A percentile compares a stretch with the other conserved stretches of the same genome.
These are phyloP conservation scores for Pachycephus smyrnensis DNA, from an alignment of 2,888 invertebrate genomes.

Conservation along the genomic window DNA sequence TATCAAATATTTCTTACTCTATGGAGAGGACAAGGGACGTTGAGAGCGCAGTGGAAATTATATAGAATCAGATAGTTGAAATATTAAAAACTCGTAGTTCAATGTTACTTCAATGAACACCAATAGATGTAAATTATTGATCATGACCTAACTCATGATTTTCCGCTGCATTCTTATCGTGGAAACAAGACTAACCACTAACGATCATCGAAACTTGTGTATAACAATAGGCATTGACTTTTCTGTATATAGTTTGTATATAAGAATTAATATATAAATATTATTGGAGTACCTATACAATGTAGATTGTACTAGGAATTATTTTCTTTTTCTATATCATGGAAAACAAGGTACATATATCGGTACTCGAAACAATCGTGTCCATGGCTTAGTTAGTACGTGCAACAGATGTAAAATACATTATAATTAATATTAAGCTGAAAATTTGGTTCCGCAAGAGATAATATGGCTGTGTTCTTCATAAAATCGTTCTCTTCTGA, in stretches of 20 bases:
- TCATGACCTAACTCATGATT: not conserved
- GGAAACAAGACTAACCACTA: slow-evolving; percentile 1
- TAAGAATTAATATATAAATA: slow-evolving; percentile 33
- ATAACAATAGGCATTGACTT: slow-evolving; percentile 32
- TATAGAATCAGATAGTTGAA: not conserved
- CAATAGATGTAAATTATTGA: not conserved
- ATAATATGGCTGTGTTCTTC: not conserved
- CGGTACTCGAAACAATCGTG: not conserved
- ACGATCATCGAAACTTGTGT: slow-evolving; percentile 30
- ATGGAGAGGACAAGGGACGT: slow-evolving; percentile 4
- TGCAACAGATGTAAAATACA: not conserved
- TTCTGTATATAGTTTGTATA: slow-evolving; percentile 50
- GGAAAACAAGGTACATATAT: slow-evolving; percentile 24
- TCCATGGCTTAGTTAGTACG: not conserved
- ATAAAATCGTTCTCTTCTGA: not conserved
- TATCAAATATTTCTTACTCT: slow-evolving; percentile 2
- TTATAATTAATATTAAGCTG: not conserved
- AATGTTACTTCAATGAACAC: not conserved
- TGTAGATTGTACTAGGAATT: slow-evolving; percentile 29
- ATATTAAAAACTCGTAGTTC: not conserved
- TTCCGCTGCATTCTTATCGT: slow-evolving; percentile 38
- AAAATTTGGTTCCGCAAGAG: not conserved
- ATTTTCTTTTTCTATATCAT: slow-evolving; percentile 30
- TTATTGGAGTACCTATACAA: slow-evolving; percentile 22
- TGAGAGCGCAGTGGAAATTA: slow-evolving; percentile 9